Percentiles rank a stretch among this genome's conserved stretches.
Conservation (phyloP, 2,888 invertebrate species). For the Bombylius major region DNA sequence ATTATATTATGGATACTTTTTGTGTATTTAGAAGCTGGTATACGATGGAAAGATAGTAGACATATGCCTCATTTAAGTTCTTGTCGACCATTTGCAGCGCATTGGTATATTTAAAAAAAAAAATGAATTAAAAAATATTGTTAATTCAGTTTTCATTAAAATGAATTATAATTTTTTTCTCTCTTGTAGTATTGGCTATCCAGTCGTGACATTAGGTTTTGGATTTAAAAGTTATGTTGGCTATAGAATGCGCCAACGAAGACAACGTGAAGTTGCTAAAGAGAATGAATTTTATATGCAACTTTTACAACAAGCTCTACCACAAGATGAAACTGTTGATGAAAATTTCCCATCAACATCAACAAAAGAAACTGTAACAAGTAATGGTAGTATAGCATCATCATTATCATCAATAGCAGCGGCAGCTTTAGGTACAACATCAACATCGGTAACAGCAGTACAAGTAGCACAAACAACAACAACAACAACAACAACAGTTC, state of each 20-base stretch:
- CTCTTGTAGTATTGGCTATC: slow-evolving; percentile 70
- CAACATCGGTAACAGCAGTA: slow-evolving; percentile 9
- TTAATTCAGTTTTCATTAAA: background rate
- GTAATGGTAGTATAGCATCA: background rate
- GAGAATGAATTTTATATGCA: slow-evolving; percentile 93
- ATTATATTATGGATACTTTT: slow-evolving; percentile 87
- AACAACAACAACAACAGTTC: slow-evolving; percentile 12
- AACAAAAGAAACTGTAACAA: slow-evolving; percentile 12
- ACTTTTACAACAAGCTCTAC: slow-evolving; percentile 81
- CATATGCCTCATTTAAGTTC: slow-evolving; percentile 79
- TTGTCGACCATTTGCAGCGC: slow-evolving; percentile 91
- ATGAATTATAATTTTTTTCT: background rate
- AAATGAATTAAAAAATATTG: too few relatives aligned
- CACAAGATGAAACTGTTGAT: slow-evolving; percentile 39
- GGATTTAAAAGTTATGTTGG: slow-evolving; percentile 89
- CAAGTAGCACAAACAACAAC: slow-evolving; percentile 13
- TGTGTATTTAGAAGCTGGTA: slow-evolving; percentile 87
- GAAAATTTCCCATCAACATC: slow-evolving; percentile 13
- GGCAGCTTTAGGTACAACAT: slow-evolving; percentile 8
- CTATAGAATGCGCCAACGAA: slow-evolving; percentile 77
- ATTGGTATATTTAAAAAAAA: slow-evolving; percentile 50
- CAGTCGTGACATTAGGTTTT: slow-evolving; percentile 89
- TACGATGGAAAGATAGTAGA: slow-evolving; percentile 69
- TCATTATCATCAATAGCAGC: slow-evolving; percentile 10
- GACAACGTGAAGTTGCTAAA: slow-evolving; percentile 85